Evolutionary conservation across 2,797 vertebrate genomes (phyloP).

Genomic region (Xerus rutilus): DNA sequence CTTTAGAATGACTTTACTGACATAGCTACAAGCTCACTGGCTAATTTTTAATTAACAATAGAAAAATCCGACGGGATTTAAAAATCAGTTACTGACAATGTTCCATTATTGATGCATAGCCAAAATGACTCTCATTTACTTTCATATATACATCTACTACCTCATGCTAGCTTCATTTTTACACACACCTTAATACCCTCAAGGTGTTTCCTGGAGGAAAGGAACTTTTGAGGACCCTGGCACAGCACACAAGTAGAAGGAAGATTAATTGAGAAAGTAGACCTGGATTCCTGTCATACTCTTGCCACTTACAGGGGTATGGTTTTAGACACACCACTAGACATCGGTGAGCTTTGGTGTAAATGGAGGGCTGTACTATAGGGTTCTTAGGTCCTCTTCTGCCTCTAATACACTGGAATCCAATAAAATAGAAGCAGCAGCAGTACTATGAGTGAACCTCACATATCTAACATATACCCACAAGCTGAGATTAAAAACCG

Average conservation of each 20-base stretch:
- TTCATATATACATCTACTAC: neutral
- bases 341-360: neutral
- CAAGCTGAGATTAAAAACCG: neutral
- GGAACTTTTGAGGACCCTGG: neutral
- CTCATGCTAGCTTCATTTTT: neutral
- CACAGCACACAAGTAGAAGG: neutral
- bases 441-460: neutral
- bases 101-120: neutral
- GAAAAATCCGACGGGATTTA: neutral
- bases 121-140: neutral
- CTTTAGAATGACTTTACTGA: neutral
- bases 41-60: constrained; percentile 46
- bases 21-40: neutral
- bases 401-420: neutral
- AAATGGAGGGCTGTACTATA: neutral
- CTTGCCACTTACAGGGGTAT: neutral
- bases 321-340: neutral
- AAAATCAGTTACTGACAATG: constrained; percentile 21
- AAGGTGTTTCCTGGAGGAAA: neutral
- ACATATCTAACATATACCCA: fast-evolving
- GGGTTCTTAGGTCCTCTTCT: neutral
- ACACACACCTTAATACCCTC: neutral
- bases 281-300: neutral
- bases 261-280: neutral
- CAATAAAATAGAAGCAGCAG: neutral